Conservation (phyloP, 2,797 vertebrate species). For the Serranus cabrilla region DNA sequence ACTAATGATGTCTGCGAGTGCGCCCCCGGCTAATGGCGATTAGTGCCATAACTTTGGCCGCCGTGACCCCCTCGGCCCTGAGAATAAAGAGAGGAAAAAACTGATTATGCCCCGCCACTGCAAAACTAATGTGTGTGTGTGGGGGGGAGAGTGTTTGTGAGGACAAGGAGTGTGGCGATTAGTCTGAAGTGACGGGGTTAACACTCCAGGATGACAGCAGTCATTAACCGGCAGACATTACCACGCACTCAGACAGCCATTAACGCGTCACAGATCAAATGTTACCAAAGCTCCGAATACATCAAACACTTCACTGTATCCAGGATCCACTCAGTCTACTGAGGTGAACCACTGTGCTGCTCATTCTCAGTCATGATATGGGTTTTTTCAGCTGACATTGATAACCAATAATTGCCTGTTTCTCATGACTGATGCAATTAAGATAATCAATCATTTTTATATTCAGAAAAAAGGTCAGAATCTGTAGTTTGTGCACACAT, state of each 20-base stretch:
- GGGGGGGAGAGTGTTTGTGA: constrained; percentile 31
- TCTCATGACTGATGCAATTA: too few species aligned
- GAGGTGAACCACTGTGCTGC: neutral
- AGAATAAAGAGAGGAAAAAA: constrained; percentile 22
- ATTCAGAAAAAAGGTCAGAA: too few species aligned
- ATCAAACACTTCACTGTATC: constrained; percentile 22
- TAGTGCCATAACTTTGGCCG: constrained; percentile 35
- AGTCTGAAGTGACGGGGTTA: constrained; percentile 69
- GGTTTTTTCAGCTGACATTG: too few species aligned
- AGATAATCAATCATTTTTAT: too few species aligned
- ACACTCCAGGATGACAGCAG: constrained; percentile 56
- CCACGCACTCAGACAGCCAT: constrained; percentile 59
- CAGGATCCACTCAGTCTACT: constrained; percentile 1
- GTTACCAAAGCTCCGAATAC: constrained; percentile 38
- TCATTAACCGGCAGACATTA: constrained; percentile 69
- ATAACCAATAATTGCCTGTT: too few species aligned
- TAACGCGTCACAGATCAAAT: constrained; percentile 67
- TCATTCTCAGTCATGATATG: too few species aligned
- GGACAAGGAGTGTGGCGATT: constrained; percentile 52
- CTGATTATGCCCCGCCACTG: constrained; percentile 21
- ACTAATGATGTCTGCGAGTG: constrained; percentile 72
- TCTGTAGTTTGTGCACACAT: too few species aligned
- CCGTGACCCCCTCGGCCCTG: constrained; percentile 36
- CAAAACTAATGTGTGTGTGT: constrained; percentile 22
- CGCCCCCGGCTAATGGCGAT: constrained; percentile 3